phyloP scores from a whole-genome alignment of 2,888 invertebrate genomes.

The Sialis lutaria region DNA sequence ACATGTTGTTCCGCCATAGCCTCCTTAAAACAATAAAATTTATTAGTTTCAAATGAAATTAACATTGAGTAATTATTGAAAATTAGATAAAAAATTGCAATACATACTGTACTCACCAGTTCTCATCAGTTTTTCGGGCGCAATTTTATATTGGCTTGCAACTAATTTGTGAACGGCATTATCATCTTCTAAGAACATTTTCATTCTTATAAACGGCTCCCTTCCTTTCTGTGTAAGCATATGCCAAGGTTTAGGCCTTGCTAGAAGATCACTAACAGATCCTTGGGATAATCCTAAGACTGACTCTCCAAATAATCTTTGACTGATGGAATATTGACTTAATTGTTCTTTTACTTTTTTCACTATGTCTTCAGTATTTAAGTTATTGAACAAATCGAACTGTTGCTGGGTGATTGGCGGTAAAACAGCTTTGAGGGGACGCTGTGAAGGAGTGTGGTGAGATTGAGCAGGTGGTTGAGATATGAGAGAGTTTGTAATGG shows the following conservation, averaged over 20 bases:
- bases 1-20: conserved; percentile 24
- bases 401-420: conserved; percentile 98
- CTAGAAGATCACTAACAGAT: conserved; percentile 91
- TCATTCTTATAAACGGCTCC: conserved; percentile 95
- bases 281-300: conserved; percentile 95
- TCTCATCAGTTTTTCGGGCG: conserved; percentile 93
- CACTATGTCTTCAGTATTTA: conserved; percentile 97
- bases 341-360: conserved; percentile 88
- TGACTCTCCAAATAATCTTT: conserved; percentile 93
- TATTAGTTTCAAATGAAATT: conserved; percentile 4
- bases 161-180: conserved; percentile 90
- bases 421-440: conserved; percentile 88
- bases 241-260: conserved; percentile 97
- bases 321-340: conserved; percentile 93
- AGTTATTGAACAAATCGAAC: conserved; percentile 92
- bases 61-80: conserved; percentile 17
- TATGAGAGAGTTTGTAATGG: conserved; percentile 91
- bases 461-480: conserved; percentile 76
- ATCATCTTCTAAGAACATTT: conserved; percentile 92
- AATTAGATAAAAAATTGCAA: conserved; percentile 31
- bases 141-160: conserved; percentile 95
- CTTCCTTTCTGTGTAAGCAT: conserved; percentile 95
- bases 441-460: conserved; percentile 65
- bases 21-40: conserved; percentile 9
- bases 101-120: conserved; percentile 67